phyloP scores from a whole-genome alignment of 2,113 vertebrate species.

The Chloroceryle aenea region DNA sequence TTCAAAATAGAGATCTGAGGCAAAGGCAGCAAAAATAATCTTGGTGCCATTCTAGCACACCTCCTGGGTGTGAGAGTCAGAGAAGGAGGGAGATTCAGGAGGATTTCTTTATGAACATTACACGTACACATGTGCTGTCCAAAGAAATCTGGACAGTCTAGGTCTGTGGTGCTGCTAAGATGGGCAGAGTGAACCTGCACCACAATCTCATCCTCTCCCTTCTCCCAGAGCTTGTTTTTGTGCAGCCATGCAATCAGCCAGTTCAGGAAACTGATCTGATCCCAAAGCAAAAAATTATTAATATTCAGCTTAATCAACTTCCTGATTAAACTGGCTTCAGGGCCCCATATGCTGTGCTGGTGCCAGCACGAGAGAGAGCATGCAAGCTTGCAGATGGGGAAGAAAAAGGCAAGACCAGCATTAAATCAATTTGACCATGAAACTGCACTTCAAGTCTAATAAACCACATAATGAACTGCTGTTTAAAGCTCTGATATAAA shows the following conservation, averaged over 20 bases:
- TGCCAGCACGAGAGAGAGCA: background rate
- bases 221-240: background rate
- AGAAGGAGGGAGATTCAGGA: background rate
- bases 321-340: background rate
- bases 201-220: background rate
- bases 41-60: background rate
- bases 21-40: background rate
- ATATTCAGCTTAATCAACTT: background rate
- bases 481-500: background rate
- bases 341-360: background rate
- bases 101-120: background rate
- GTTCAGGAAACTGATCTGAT: background rate
- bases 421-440: background rate
- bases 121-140: rapidly evolving
- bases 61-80: background rate
- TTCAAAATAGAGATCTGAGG: background rate
- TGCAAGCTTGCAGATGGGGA: background rate
- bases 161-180: rapidly evolving
- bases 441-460: background rate
- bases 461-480: background rate
- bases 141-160: background rate
- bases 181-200: background rate
- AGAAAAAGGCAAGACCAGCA: background rate
- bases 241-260: background rate
- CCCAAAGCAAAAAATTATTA: background rate